Percentiles rank a stretch among this genome's conserved stretches.
Evolutionary conservation across 2,797 vertebrate species (phyloP).

Genomic region (Megaceryle alcyon): DNA sequence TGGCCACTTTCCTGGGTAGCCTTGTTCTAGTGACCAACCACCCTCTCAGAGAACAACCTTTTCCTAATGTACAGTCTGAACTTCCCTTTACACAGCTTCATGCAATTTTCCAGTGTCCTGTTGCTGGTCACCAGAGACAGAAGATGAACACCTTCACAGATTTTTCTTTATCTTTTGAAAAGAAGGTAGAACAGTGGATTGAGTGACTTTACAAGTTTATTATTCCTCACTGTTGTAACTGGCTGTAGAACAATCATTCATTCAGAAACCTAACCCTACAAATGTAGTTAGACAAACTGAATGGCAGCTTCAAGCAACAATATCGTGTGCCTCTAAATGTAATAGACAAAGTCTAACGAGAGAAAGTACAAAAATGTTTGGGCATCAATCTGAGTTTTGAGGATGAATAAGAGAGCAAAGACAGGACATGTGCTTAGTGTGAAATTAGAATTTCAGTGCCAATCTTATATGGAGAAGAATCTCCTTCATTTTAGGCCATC

Average conservation of each 20-base stretch:
- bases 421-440: not conserved
- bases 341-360: not conserved
- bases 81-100: fast-evolving
- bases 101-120: not conserved
- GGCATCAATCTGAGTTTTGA: not conserved
- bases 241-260: not conserved
- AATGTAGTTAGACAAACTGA: not conserved
- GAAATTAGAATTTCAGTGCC: not conserved
- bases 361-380: not conserved
- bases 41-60: not conserved
- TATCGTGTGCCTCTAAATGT: not conserved
- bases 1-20: not conserved
- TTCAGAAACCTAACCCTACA: not conserved
- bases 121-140: not conserved
- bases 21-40: not conserved
- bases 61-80: not conserved
- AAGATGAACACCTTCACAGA: not conserved
- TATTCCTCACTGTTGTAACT: not conserved
- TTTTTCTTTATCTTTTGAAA: not conserved
- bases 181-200: not conserved
- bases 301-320: not conserved
- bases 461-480: not conserved
- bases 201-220: not conserved
- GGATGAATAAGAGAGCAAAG: not conserved
- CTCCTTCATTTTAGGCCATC: not conserved